Evolutionary conservation across 92 coral and sea anemone species (phyloP).

Genomic region (Nematostella vectensis): DNA sequence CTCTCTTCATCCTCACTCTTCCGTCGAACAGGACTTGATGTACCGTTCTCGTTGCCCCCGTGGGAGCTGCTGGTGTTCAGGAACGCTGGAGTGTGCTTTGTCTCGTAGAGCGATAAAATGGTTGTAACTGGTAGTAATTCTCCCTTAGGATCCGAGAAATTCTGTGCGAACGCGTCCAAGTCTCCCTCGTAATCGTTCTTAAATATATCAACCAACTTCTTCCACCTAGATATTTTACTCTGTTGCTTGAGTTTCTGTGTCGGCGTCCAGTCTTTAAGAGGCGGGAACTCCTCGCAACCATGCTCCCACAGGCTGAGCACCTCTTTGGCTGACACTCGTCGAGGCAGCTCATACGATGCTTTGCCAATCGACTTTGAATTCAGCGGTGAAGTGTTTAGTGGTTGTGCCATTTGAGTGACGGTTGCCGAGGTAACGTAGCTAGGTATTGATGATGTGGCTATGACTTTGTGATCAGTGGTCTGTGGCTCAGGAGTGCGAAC

Average conservation of each 20-base stretch:
- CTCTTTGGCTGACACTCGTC: constrained; percentile 80
- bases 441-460: constrained; percentile 30
- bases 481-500: constrained; percentile 14
- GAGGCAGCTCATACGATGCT: constrained; percentile 64
- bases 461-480: constrained; percentile 21
- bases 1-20: constrained; percentile 21
- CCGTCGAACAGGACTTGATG: constrained; percentile 12
- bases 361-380: constrained; percentile 15
- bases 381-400: constrained; percentile 8
- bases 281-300: constrained; percentile 88
- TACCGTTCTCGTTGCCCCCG: constrained; percentile 29
- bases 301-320: constrained; percentile 92
- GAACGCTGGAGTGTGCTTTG: constrained; percentile 89
- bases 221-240: constrained; percentile 79
- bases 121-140: constrained; percentile 93
- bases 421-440: constrained; percentile 31
- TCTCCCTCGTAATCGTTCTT: constrained; percentile 79
- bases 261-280: constrained; percentile 91
- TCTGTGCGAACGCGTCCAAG: constrained; percentile 67
- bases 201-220: constrained; percentile 83
- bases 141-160: constrained; percentile 84
- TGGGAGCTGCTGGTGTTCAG: constrained; percentile 33
- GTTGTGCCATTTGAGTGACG: constrained; percentile 8
- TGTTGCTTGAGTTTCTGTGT: constrained; percentile 85
- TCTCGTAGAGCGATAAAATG: constrained; percentile 84